phyloP scores from a whole-genome alignment of 2,797 vertebrate genomes.

The Picus viridis region DNA sequence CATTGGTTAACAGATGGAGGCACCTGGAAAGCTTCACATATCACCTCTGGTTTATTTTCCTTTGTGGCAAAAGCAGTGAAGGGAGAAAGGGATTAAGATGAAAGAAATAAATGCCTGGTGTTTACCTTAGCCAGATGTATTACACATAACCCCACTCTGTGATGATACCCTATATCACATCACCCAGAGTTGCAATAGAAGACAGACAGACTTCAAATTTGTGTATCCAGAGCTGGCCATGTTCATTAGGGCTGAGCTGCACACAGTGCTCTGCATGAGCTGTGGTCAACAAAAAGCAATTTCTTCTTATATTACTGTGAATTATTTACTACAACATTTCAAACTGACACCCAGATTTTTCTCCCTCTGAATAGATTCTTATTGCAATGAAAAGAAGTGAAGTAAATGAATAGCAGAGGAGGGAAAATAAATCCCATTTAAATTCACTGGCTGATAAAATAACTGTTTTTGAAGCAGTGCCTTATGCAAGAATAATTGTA shows the following conservation, averaged over 20 bases:
- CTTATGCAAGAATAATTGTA: slow-evolving; percentile 58
- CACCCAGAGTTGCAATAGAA: background rate
- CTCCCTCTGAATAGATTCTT: slow-evolving; percentile 50
- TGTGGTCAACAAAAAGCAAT: slow-evolving; percentile 50
- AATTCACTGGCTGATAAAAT: slow-evolving; percentile 64
- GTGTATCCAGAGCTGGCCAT: background rate
- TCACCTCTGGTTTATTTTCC: slow-evolving; percentile 36
- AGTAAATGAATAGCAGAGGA: slow-evolving; percentile 67
- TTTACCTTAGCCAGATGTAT: background rate
- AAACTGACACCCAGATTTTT: slow-evolving; percentile 52
- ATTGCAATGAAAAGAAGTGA: slow-evolving; percentile 66
- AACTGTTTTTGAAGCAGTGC: slow-evolving; percentile 56
- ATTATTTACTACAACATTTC: slow-evolving; percentile 70
- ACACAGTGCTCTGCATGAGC: slow-evolving; percentile 14
- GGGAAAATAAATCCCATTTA: slow-evolving; percentile 60
- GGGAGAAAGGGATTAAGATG: background rate
- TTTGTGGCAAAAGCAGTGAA: background rate
- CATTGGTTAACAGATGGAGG: slow-evolving; percentile 33
- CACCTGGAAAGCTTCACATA: slow-evolving; percentile 22
- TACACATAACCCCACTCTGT: background rate
- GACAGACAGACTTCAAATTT: background rate
- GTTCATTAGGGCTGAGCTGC: background rate
- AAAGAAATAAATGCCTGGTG: background rate
- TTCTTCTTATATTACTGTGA: slow-evolving; percentile 57
- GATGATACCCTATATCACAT: background rate